Evolutionary conservation across 2,113 vertebrate species (phyloP).

Genomic region (Pomatorhinus ruficollis): DNA sequence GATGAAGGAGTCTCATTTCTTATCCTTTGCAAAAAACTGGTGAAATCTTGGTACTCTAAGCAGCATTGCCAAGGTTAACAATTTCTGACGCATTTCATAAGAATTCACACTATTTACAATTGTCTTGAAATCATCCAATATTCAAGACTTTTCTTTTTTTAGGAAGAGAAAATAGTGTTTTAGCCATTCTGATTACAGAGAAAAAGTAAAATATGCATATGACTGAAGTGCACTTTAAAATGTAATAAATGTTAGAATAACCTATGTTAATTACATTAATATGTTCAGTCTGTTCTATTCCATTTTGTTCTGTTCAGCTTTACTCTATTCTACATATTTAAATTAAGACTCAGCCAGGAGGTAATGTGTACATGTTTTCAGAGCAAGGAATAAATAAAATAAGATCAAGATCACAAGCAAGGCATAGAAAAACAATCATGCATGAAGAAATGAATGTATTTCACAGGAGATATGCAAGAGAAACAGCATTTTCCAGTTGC

Average conservation of each 20-base stretch:
- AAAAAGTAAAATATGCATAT: not conserved
- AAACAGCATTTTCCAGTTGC: not conserved
- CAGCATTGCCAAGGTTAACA: not conserved
- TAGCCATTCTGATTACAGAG: not conserved
- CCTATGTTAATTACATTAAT: not conserved
- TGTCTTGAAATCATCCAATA: not conserved
- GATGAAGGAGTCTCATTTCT: not conserved
- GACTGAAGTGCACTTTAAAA: not conserved
- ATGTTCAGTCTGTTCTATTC: not conserved
- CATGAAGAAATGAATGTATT: not conserved
- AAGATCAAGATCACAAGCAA: not conserved
- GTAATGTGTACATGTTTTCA: not conserved
- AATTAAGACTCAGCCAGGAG: not conserved
- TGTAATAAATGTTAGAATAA: not conserved
- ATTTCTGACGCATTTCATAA: not conserved
- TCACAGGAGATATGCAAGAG: not conserved
- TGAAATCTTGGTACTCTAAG: not conserved
- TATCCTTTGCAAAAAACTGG: not conserved
- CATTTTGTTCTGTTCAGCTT: not conserved
- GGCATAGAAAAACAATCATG: not conserved
- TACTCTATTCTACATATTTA: not conserved
- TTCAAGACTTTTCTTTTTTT: not conserved
- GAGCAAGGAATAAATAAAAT: slow-evolving; percentile 15
- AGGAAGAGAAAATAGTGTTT: not conserved
- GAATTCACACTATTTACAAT: not conserved